Conservation (phyloP, 2,888 invertebrate genomes). For the Yponomeuta plumbellus region DNA sequence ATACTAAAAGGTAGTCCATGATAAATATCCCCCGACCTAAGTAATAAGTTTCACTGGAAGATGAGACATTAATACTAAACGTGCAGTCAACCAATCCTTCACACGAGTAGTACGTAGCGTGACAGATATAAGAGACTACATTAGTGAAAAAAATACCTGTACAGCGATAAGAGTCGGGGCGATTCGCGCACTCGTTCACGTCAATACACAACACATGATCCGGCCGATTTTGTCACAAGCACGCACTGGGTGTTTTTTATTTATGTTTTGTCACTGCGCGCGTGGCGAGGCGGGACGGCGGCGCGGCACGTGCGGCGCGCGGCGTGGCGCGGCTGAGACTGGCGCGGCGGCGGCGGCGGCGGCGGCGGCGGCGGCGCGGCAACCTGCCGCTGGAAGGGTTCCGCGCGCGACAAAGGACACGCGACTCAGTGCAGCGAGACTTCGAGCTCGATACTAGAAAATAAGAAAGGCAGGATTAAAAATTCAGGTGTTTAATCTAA, state of each 20-base stretch:
- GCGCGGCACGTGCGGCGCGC: slow-evolving; percentile 39
- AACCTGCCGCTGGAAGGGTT: slow-evolving; percentile 21
- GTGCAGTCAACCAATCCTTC: not conserved
- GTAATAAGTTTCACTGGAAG: too few relatives aligned
- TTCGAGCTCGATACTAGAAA: not conserved
- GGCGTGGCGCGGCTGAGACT: slow-evolving; percentile 52
- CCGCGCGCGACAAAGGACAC: not conserved
- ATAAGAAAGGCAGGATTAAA: not conserved
- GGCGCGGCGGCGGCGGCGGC: slow-evolving; percentile 37
- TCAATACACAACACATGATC: slow-evolving; percentile 16
- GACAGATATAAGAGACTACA: not conserved
- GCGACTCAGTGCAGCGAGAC: not conserved
- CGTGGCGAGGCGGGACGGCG: slow-evolving; percentile 26
- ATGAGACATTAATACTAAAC: too few relatives aligned
- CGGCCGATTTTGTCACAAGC: slow-evolving; percentile 12
- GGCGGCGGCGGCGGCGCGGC: not conserved
- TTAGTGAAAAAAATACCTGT: not conserved
- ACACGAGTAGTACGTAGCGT: not conserved
- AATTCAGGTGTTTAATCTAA: not conserved
- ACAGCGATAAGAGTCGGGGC: not conserved
- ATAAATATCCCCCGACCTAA: too few relatives aligned
- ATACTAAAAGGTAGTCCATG: too few relatives aligned
- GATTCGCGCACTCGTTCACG: slow-evolving; percentile 6
- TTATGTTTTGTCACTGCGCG: slow-evolving; percentile 43
- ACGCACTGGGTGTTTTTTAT: slow-evolving; percentile 29